Evolutionary conservation across 1,140 invertebrate species (phyloP), one percentile per base, ranked within the genome.

Genomic region (Callitettix versicolor): DNA sequence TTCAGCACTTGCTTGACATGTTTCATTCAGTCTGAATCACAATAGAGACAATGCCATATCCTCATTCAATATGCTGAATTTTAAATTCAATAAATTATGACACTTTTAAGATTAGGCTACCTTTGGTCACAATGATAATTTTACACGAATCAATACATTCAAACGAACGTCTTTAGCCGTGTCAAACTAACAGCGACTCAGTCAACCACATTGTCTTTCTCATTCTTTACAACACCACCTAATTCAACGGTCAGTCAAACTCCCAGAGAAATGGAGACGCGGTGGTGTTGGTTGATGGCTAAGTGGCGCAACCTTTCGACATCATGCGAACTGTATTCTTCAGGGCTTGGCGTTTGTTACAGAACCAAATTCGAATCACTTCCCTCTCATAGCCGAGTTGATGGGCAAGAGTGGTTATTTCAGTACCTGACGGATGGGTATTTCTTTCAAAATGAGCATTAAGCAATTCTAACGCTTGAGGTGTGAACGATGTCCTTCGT

Each of bases 291-390:
- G 50, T 36, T 34, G 50, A 14, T 53, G 50, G 50, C 40, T 41
- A 41, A 21, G 50, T 53, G 50, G 40, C 34, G 44, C 58, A 61
- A 7, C 82, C 80, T 75, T 90, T 90, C 47, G 86, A 87, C 86
- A 90, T 88, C 86, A 88, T 88, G 62, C 87, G 76, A 40, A 89
- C 91, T 9, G 92, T 95, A 71, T 97, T 98, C 70, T 97, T 97
- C 36, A 96, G 73, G 0, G 93, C 92, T 72, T 98, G 95, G 59
- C 95, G 79, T 73, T 97, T 98, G 73, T 98, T 98, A 73, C 95
- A 98, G 72, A 98, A 98, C 95, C 95, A 98, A 72, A 98, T 97
- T 69, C 95, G 77, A 65, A 98, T 96, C 15, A 98, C 95, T 78
- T 98, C 95, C 53, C 94, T 77, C 67, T 98, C 94, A 71, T 97